phyloP scores from a whole-genome alignment of 2,113 vertebrate genomes.

The Microtus montanus region DNA sequence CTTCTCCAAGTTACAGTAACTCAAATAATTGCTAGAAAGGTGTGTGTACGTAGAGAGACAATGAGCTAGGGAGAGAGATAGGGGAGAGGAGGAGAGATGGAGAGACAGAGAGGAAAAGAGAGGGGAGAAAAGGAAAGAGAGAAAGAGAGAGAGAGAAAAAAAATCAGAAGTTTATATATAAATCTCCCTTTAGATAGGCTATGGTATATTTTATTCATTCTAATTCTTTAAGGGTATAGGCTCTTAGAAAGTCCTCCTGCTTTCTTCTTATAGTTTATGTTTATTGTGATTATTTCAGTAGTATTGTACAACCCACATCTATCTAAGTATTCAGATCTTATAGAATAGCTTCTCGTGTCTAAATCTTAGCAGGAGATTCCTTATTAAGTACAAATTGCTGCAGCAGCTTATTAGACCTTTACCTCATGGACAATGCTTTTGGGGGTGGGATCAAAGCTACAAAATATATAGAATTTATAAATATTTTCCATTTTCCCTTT shows the following conservation, averaged over 20 bases:
- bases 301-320: neutral
- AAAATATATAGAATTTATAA: neutral
- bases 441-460: neutral
- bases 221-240: neutral
- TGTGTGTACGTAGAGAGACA: neutral
- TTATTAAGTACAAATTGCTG: neutral
- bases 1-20: neutral
- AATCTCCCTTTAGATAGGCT: neutral
- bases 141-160: fast-evolving
- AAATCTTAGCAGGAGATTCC: neutral
- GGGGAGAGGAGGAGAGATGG: neutral
- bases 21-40: neutral
- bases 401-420: neutral
- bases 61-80: neutral
- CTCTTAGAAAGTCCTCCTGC: neutral
- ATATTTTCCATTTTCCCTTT: neutral
- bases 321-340: neutral
- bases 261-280: neutral
- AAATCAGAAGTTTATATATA: neutral
- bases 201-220: neutral
- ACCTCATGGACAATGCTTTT: neutral
- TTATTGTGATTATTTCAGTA: neutral
- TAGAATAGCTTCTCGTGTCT: neutral
- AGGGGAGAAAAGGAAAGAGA: neutral
- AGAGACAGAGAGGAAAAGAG: neutral